These are phyloP conservation scores for Petroica traversi DNA, from an alignment of 2,113 vertebrate genomes.

Conservation along the genomic window DNA sequence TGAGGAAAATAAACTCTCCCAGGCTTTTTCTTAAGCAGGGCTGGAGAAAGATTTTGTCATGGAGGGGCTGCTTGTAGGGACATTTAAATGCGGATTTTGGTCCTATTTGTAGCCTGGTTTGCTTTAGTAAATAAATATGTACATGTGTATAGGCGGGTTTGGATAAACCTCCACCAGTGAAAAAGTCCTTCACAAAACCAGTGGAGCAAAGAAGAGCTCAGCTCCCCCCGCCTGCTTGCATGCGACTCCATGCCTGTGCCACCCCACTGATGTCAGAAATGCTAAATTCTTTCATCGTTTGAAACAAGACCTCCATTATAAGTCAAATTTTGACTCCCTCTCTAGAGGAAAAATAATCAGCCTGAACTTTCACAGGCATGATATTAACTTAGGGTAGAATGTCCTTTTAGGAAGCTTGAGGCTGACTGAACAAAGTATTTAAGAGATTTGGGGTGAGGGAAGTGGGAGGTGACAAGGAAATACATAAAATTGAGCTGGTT, in stretches of 20 bases:
- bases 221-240: background rate
- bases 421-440: background rate
- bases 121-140: conserved; percentile 45
- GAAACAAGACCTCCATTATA: conserved; percentile 54
- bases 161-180: conserved; percentile 2
- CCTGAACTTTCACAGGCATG: background rate
- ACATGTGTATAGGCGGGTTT: conserved; percentile 13
- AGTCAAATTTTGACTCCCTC: background rate
- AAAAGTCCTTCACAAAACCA: conserved; percentile 19
- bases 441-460: background rate
- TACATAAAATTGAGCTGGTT: background rate
- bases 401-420: background rate
- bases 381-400: background rate
- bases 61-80: background rate
- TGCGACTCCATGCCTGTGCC: background rate
- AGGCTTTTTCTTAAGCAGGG: background rate
- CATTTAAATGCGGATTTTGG: background rate
- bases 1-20: conserved; percentile 41
- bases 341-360: conserved; percentile 35
- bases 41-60: background rate
- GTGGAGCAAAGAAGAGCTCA: background rate
- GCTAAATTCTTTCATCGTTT: conserved; percentile 22
- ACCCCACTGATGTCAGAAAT: conserved; percentile 22
- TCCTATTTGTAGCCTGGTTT: conserved; percentile 10
- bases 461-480: background rate